A percentile compares a stretch with the other conserved stretches of the same genome.
Conservation (phyloP, 2,888 invertebrate species). For the Blastobasis adustella region DNA sequence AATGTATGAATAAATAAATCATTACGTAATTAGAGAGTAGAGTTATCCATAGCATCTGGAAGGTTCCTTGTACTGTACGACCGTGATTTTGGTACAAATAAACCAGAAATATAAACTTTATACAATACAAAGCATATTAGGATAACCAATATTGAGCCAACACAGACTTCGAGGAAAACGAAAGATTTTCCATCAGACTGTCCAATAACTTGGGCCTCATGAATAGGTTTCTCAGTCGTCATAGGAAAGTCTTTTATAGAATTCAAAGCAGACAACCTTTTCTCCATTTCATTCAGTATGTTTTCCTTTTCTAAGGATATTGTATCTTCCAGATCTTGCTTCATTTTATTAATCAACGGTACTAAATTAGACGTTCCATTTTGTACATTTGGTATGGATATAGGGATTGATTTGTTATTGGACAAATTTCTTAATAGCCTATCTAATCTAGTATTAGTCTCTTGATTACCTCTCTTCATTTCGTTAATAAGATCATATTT, state of each 20-base stretch:
- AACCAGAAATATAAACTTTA: conserved; percentile 19
- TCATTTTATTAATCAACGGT: conserved; percentile 19
- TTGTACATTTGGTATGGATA: conserved; percentile 10
- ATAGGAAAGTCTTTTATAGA: conserved; percentile 8
- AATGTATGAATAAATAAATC: too few species aligned
- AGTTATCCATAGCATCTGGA: conserved; percentile 19
- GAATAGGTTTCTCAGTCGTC: background rate
- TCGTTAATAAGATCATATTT: too few species aligned
- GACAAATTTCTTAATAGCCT: conserved; percentile 18
- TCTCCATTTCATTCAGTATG: conserved; percentile 19
- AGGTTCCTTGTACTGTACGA: conserved; percentile 18
- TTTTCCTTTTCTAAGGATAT: conserved; percentile 21
- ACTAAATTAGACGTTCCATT: conserved; percentile 16
- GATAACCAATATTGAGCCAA: conserved; percentile 18
- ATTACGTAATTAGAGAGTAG: background rate
- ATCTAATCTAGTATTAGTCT: conserved; percentile 19
- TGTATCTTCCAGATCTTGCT: conserved; percentile 20
- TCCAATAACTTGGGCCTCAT: conserved; percentile 1
- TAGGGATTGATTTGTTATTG: conserved; percentile 2
- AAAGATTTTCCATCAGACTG: conserved; percentile 9
- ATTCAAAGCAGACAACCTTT: conserved; percentile 15
- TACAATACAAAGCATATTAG: conserved; percentile 16
- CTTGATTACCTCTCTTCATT: conserved; percentile 6
- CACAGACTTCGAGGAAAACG: conserved; percentile 26
- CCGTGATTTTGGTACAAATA: conserved; percentile 13